phyloP scores from a whole-genome alignment of 2,888 invertebrate genomes.

The Furcula furcula region DNA sequence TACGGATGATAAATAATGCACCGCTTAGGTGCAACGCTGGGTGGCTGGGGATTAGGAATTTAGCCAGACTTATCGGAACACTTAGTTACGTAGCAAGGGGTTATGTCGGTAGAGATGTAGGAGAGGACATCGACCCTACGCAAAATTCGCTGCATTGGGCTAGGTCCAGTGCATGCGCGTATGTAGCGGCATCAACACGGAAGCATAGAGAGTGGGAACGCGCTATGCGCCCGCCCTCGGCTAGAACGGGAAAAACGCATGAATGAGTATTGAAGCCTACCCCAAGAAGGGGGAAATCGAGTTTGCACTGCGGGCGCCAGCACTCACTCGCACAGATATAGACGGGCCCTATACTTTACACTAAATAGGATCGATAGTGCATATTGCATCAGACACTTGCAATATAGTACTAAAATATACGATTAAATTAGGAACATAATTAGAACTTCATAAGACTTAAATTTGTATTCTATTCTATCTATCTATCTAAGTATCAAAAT shows the following conservation, averaged over 20 bases:
- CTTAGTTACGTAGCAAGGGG: slow-evolving; percentile 28
- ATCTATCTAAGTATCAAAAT: no score
- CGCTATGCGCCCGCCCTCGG: slow-evolving; percentile 52
- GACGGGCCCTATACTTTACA: slow-evolving; percentile 54
- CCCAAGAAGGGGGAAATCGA: slow-evolving; percentile 79
- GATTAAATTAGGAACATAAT: no score
- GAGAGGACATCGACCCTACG: slow-evolving; percentile 79
- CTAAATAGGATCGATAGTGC: slow-evolving; percentile 66
- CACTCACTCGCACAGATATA: slow-evolving; percentile 62
- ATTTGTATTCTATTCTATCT: no score
- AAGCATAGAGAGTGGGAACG: slow-evolving; percentile 64
- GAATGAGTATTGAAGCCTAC: slow-evolving; percentile 81
- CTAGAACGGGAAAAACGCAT: slow-evolving; percentile 74
- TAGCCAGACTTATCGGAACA: slow-evolving; percentile 45
- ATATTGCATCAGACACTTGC: slow-evolving; percentile 29
- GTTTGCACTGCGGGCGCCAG: slow-evolving; percentile 74
- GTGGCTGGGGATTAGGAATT: slow-evolving; percentile 40
- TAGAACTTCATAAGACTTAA: no score
- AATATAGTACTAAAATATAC: no score
- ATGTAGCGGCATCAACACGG: slow-evolving; percentile 72
- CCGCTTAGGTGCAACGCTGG: slow-evolving; percentile 12
- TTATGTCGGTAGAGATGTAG: slow-evolving; percentile 49
- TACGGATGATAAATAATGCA: slow-evolving; percentile 26
- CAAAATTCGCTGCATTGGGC: slow-evolving; percentile 83
- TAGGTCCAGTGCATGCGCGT: slow-evolving; percentile 80